phyloP scores from a whole-genome alignment of 2,113 vertebrate species.

The Coreoperca whiteheadi region DNA sequence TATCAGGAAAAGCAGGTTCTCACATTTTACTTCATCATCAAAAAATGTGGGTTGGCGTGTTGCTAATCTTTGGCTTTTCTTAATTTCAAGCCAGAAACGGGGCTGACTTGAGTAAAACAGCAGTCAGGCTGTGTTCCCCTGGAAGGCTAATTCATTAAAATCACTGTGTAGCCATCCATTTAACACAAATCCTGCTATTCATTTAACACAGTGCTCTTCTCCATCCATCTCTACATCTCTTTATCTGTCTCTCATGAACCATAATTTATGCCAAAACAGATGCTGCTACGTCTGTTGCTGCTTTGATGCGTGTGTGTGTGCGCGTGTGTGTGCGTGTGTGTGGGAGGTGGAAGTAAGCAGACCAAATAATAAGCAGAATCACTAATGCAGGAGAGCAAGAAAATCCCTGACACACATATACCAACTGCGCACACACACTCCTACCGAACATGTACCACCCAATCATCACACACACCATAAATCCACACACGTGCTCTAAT shows the following conservation, averaged over 20 bases:
- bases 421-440: not conserved
- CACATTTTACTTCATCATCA: slow-evolving; percentile 37
- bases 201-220: slow-evolving; percentile 46
- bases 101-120: slow-evolving; percentile 17
- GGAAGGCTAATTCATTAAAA: slow-evolving; percentile 46
- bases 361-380: slow-evolving; percentile 61
- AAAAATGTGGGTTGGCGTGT: slow-evolving; percentile 34
- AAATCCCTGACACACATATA: slow-evolving; percentile 22
- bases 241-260: slow-evolving; percentile 52
- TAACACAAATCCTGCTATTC: slow-evolving; percentile 50
- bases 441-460: slow-evolving; percentile 8
- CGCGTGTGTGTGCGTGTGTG: not conserved
- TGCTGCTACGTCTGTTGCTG: slow-evolving; percentile 53
- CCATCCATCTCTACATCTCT: slow-evolving; percentile 45
- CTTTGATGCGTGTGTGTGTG: not conserved
- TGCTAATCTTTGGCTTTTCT: slow-evolving; percentile 40
- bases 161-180: slow-evolving; percentile 26
- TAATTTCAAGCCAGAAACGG: not conserved
- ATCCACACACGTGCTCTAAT: slow-evolving; percentile 55
- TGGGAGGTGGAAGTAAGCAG: slow-evolving; percentile 32
- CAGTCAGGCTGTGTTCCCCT: slow-evolving; percentile 25
- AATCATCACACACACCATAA: slow-evolving; percentile 11
- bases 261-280: slow-evolving; percentile 72
- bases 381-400: slow-evolving; percentile 49
- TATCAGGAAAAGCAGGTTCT: slow-evolving; percentile 15